Percentiles rank a stretch among this genome's conserved stretches.
phyloP scores from a whole-genome alignment of 2,797 vertebrate genomes.

The Neosilurus hyrtlii region DNA sequence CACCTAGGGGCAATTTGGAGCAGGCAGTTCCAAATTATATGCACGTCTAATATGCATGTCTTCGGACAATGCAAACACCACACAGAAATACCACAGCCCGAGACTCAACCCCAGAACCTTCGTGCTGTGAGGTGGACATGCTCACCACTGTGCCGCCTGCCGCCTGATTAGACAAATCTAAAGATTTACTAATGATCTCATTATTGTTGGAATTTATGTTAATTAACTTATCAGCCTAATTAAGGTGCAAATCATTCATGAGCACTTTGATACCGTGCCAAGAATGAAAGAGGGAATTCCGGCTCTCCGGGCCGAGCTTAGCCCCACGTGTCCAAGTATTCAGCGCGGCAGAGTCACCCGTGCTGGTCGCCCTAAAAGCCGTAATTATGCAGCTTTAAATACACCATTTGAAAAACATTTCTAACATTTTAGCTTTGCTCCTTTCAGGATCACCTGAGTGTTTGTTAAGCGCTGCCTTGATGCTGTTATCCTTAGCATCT shows the following conservation, averaged over 20 bases:
- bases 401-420: conserved; percentile 76
- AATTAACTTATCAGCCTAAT: conserved; percentile 46
- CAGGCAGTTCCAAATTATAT: too few species aligned
- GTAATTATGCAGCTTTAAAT: conserved; percentile 68
- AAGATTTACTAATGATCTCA: conserved; percentile 46
- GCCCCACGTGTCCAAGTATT: conserved; percentile 53
- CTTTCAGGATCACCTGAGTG: conserved; percentile 50
- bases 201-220: conserved; percentile 47
- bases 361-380: conserved; percentile 62
- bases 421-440: conserved; percentile 65
- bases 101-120: too few species aligned
- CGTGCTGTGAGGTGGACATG: too few species aligned
- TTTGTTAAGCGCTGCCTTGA: conserved; percentile 56
- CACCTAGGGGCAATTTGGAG: too few species aligned
- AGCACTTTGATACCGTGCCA: conserved; percentile 28
- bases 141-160: neutral
- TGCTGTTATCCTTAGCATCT: conserved; percentile 64
- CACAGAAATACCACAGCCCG: too few species aligned
- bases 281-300: conserved; percentile 43
- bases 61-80: too few species aligned
- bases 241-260: conserved; percentile 37
- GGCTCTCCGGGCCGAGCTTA: conserved; percentile 20
- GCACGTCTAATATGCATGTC: too few species aligned
- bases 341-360: conserved; percentile 59
- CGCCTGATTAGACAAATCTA: conserved; percentile 16